Evolutionary conservation across 2,888 invertebrate species (phyloP).

Genomic region (Tachystola acroxantha): DNA sequence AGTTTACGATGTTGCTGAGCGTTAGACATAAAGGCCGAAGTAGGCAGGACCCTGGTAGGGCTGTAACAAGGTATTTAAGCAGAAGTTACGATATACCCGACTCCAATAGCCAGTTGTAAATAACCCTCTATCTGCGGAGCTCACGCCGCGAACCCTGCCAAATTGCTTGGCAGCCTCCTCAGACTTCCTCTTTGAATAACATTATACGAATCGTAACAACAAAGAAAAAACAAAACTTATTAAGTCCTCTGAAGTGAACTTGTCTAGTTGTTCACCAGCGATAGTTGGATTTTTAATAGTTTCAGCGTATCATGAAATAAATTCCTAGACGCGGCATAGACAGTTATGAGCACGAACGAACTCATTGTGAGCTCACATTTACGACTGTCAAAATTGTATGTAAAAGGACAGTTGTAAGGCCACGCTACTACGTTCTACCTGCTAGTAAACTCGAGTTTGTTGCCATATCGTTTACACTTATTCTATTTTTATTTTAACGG

Average conservation of each 20-base stretch:
- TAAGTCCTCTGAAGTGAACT: conserved; percentile 11
- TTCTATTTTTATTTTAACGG: too few relatives aligned
- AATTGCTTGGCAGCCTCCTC: conserved; percentile 72
- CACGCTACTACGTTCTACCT: too few relatives aligned
- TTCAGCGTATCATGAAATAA: too few relatives aligned
- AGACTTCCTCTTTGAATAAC: conserved; percentile 71
- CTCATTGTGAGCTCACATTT: too few relatives aligned
- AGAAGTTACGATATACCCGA: conserved; percentile 59
- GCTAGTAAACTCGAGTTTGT: too few relatives aligned
- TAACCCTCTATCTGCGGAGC: conserved; percentile 61
- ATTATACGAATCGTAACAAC: conserved; percentile 61
- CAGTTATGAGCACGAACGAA: too few relatives aligned
- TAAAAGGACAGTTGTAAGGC: too few relatives aligned
- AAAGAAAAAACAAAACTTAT: conserved; percentile 51
- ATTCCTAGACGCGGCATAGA: too few relatives aligned
- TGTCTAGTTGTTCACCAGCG: not conserved
- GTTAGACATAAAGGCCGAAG: conserved; percentile 28
- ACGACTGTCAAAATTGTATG: too few relatives aligned
- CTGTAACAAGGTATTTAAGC: conserved; percentile 61
- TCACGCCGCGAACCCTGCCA: conserved; percentile 57
- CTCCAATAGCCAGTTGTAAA: conserved; percentile 61
- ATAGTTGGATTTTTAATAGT: too few relatives aligned
- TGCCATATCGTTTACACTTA: too few relatives aligned
- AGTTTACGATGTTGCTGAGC: conserved; percentile 26
- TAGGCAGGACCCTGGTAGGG: conserved; percentile 30